Evolutionary conservation across 2,888 invertebrate species (phyloP), one percentile per base, ranked within the genome.

Genomic region (Eilema sororculum): DNA sequence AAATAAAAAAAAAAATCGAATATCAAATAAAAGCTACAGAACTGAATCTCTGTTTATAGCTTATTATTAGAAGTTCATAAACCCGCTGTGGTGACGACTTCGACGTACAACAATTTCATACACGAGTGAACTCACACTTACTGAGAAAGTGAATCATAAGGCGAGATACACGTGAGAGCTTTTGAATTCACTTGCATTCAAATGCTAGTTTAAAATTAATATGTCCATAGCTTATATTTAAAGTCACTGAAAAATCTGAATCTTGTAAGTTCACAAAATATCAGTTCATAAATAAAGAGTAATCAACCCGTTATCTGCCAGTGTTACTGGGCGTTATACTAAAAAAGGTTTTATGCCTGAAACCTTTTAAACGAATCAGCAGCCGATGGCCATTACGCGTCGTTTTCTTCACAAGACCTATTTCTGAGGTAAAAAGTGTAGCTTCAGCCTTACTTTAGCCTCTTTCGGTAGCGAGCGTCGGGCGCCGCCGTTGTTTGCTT

Each of bases 341-440:
- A 71, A 69, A 76, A 72, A 77, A 75, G 71, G 74, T 77, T 83
- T 85, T 81, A 84, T 83, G 75, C 76, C 74, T 75, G 74, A 84
- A 87, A 83, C 84, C 84, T 86, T 86, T 87, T 86, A 84, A 85
- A 87, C 78, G 81, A 83, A 87, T 85, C 81, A 81, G 77, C 73
- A 79, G 70, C 70, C 77, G 83, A 85, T 83, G 78, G 82, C 82
- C 79, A 84, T 87, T 84, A 84, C 81, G 76, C 73, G 78, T 71
- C 78, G 80, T 81, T 82, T 79, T 61, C 58, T 71, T 66, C 68
- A 70, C 77, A 82, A 81, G 81, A 80, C 81, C 79, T 79, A 82
- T 83, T 83, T 85, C 74, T 82, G 75, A 79, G 78, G 82, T 77
- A 81, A 82, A 84, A 83, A 77, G 75, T 78, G 76, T 63, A 74